Percentiles rank a stretch among this genome's conserved stretches.
These are phyloP conservation scores for Drosophila parvula DNA, from an alignment of 1,140 invertebrate species.

Conservation along the genomic window DNA sequence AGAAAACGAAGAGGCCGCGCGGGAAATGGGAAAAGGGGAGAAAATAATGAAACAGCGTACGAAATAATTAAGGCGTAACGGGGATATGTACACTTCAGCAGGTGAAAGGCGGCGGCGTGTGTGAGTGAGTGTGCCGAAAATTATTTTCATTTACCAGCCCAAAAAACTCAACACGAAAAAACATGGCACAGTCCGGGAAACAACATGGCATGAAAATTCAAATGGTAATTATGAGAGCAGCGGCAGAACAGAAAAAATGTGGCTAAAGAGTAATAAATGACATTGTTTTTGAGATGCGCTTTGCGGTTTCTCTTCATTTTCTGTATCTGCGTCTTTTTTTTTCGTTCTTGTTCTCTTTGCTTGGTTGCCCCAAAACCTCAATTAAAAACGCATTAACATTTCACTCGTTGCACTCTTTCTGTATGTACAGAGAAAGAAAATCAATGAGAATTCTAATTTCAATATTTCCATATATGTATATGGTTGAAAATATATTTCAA, in stretches of 20 bases:
- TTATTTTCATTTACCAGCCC: slow-evolving; percentile 51
- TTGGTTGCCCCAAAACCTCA: slow-evolving; percentile 78
- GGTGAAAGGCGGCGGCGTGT: slow-evolving; percentile 65
- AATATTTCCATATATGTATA: too few species aligned
- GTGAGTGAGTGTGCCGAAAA: slow-evolving; percentile 77
- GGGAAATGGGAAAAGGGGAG: slow-evolving; percentile 51
- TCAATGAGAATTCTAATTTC: neutral
- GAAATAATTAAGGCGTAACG: slow-evolving; percentile 80
- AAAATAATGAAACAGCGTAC: slow-evolving; percentile 72
- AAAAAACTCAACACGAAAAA: slow-evolving; percentile 16
- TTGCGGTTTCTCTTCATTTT: slow-evolving; percentile 47
- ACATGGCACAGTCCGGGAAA: slow-evolving; percentile 44
- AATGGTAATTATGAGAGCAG: slow-evolving; percentile 72
- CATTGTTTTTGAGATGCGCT: slow-evolving; percentile 67
- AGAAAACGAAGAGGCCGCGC: slow-evolving; percentile 25
- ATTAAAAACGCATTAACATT: slow-evolving; percentile 84
- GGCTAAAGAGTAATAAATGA: slow-evolving; percentile 79
- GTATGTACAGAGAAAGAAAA: slow-evolving; percentile 1
- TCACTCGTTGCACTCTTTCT: slow-evolving; percentile 73
- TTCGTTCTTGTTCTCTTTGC: slow-evolving; percentile 41
- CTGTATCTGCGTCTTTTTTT: slow-evolving; percentile 17
- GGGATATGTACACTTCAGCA: slow-evolving; percentile 52
- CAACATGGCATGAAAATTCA: slow-evolving; percentile 74
- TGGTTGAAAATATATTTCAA: too few species aligned
- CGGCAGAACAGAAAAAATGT: slow-evolving; percentile 39